A percentile compares a stretch with the other conserved stretches of the same genome.
Conservation (phyloP, 1,140 invertebrate genomes). For the Drosophila murphyi region DNA sequence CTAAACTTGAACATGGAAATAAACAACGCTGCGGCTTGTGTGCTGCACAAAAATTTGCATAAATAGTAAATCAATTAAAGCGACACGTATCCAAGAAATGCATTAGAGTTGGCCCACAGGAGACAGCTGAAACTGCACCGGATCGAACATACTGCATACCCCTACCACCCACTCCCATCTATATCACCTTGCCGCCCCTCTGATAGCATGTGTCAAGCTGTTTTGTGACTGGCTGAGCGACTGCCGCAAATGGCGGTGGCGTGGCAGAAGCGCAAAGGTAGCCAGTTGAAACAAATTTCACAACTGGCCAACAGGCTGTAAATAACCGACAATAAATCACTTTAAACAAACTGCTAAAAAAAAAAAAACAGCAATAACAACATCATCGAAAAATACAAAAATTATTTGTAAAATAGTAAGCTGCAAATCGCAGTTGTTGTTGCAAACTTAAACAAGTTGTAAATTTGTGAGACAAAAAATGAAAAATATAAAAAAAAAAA, state of each 20-base stretch:
- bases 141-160: background rate
- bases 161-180: background rate
- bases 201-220: constrained; percentile 41
- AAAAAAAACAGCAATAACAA: constrained; percentile 4
- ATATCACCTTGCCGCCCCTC: no score
- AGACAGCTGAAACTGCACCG: constrained; percentile 1
- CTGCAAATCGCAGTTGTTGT: constrained; percentile 47
- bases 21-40: constrained; percentile 25
- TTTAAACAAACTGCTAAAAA: constrained; percentile 64
- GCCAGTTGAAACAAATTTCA: constrained; percentile 62
- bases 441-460: constrained; percentile 68
- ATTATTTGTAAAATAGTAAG: constrained; percentile 32
- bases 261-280: constrained; percentile 31
- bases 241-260: constrained; percentile 46
- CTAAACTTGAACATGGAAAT: constrained; percentile 32
- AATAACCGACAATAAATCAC: constrained; percentile 77
- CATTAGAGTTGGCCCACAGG: constrained; percentile 58
- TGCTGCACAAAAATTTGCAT: constrained; percentile 62
- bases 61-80: constrained; percentile 79
- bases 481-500: constrained; percentile 18
- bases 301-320: constrained; percentile 66
- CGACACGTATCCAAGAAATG: constrained; percentile 77
- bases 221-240: constrained; percentile 32
- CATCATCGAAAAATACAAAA: background rate
- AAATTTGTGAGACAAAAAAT: constrained; percentile 58